Evolutionary conservation across 2,113 vertebrate genomes (phyloP), one percentile per base, ranked within the genome.

Genomic region (Siphamia tubifer): DNA sequence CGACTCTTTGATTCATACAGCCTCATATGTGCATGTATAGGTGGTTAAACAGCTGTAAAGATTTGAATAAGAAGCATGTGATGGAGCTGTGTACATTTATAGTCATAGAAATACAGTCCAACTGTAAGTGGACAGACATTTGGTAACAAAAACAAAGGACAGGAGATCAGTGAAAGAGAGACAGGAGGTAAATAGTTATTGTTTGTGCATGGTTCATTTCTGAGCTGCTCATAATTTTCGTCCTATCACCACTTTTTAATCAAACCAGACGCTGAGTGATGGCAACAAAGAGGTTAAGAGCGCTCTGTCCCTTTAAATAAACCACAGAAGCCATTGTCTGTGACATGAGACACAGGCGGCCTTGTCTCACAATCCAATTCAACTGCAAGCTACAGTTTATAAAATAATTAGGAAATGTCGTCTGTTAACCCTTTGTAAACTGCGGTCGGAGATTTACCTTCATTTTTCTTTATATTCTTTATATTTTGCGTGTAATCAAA

Each of bases 211-310:
- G 6, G 24, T 57, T 82, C 64, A 52, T 48, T 66, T 79, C 45
- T 20, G 20, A 79, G 53, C 60, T 34, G 24, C 64, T 68, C 49
- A 53, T 43, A 66, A 20, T 43, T 54, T 35, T 38, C 58, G 54
- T 49, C 65, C 68, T 90, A 87, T 92, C 91, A 86, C 79, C 88
- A 74, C 81, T 42, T 54, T 89, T 88, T 88, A 86, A 92, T 92
- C 82, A 89, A 43, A 47, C 36, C 1, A 12, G 6, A 68, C 36
- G 36, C 17, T 44, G 21, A 32, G 75, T 6, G 67, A 40, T 63
- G 79, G 74, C 79, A 69, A 53, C 71, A 55, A 27, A 67, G 28
- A 8, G n/a, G 40, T 20, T 17, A 63, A 44, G 25, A 4, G 17
- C 48, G 28, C 17, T 25, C 39, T 10, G 40, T 11, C 6, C 34